Base-by-base conservation (phyloP, 2,113 vertebrate species). In the Mionectes macconnelli region DNA sequence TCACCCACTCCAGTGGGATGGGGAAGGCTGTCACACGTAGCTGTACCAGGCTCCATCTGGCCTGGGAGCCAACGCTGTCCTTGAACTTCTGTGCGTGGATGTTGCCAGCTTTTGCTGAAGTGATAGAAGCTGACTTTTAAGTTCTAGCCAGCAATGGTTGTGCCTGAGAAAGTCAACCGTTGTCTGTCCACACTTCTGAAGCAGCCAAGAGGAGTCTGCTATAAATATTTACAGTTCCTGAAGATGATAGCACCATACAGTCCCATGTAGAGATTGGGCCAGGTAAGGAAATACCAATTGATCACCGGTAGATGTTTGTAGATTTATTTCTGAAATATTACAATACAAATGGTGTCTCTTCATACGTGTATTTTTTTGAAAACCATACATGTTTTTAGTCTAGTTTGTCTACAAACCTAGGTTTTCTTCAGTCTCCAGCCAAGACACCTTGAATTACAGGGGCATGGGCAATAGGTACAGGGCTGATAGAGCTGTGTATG, bases 81-180 rank as follows among this genome's bases (percentile, higher is more conserved):
- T 62, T 87, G 49, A 42, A 39, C 62, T 70, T 59, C 17, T 52
- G 11, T 2, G 1, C 0, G 0, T 66, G 78, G 23, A 33, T 66
- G 42, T 50, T 76, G 55, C 55, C 84, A 95, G 63, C 82, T 74
- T 94, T n/a, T 91, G 67, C 82, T 94, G 78, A 75, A 90, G 62
- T 82, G 44, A 31, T 69, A 39, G 73, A 91, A 92, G 45, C 89
- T 93, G 63, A 25, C 81, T 94, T 87, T 57, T 50, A 68, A 22
- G 4, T 87, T 83, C 75, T 59, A 94, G 81, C 50, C 78, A 80
- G 47, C 64, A 70, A 52, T n/a, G 35, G 42, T 4, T 91, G 59
- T 77, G 52, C 72, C 60, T 95, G 59, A 83, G 79, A 90, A 94
- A 89, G 84, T 73, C 15, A 1, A 33, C 72, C 30, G 9, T 73